phyloP scores from a whole-genome alignment of 2,888 invertebrate species.

The Nephrotoma guestfalica region DNA sequence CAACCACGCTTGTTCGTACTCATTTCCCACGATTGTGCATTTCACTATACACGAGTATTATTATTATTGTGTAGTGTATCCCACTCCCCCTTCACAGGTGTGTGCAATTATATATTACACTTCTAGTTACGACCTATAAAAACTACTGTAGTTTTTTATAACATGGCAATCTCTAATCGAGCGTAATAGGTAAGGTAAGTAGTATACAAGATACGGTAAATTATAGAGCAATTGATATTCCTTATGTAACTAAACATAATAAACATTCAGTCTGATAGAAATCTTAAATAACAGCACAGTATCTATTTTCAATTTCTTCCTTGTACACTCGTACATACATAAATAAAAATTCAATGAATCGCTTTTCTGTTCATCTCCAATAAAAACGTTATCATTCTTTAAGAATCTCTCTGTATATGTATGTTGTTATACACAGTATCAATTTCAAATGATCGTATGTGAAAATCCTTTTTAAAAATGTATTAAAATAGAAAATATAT shows the following conservation, averaged over 20 bases:
- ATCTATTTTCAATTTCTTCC: not conserved
- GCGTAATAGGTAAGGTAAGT: not conserved
- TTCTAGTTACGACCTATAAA: too few species aligned
- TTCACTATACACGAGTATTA: too few species aligned
- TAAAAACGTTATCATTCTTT: not conserved
- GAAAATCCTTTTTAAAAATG: not conserved
- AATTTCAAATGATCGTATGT: not conserved
- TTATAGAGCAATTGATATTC: not conserved
- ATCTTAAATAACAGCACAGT: not conserved
- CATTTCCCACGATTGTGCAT: too few species aligned
- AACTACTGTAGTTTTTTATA: too few species aligned
- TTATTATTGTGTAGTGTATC: too few species aligned
- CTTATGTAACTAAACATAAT: not conserved
- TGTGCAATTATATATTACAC: too few species aligned
- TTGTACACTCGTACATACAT: not conserved
- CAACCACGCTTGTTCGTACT: not conserved
- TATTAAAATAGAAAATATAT: not conserved
- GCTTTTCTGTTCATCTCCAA: not conserved
- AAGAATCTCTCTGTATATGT: not conserved
- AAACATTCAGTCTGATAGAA: not conserved
- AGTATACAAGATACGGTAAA: not conserved
- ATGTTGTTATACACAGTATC: not conserved
- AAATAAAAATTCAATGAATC: not conserved
- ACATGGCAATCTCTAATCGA: not conserved
- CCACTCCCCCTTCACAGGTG: too few species aligned